phyloP scores from a whole-genome alignment of 2,888 invertebrate species.

The Pemphredon lugubris region DNA sequence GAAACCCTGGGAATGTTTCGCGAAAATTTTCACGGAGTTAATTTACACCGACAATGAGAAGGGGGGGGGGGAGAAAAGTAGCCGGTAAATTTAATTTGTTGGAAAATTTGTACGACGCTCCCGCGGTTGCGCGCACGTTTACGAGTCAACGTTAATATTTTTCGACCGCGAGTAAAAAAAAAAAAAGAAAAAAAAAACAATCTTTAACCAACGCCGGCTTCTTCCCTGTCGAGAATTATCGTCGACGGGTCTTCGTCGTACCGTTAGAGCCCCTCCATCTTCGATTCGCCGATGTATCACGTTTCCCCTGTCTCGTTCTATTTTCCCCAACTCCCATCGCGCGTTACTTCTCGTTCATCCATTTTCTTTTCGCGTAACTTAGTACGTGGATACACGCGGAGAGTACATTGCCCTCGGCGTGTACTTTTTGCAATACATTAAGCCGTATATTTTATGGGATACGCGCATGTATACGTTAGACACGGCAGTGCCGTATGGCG shows the following conservation, averaged over 20 bases:
- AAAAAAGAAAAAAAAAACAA: no score
- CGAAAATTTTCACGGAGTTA: slow-evolving; percentile 53
- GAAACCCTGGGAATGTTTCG: slow-evolving; percentile 18
- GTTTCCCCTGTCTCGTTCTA: not conserved
- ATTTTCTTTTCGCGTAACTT: slow-evolving; percentile 57
- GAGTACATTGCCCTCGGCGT: slow-evolving; percentile 57
- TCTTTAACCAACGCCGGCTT: no score
- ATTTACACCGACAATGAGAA: slow-evolving; percentile 35
- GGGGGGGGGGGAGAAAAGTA: no score
- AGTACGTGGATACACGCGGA: slow-evolving; percentile 42
- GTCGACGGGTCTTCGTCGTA: no score
- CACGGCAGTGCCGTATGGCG: slow-evolving; percentile 37
- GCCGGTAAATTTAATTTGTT: slow-evolving; percentile 52
- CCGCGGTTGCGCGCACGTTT: not conserved
- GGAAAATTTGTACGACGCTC: slow-evolving; percentile 47
- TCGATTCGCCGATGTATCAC: slow-evolving; percentile 12
- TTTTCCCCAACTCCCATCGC: slow-evolving; percentile 7
- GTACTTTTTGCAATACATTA: slow-evolving; percentile 72
- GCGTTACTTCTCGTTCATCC: slow-evolving; percentile 49
- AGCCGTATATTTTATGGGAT: slow-evolving; percentile 71
- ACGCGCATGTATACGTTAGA: no score
- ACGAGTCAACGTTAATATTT: slow-evolving; percentile 47
- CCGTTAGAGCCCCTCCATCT: slow-evolving; percentile 9
- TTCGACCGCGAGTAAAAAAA: no score
- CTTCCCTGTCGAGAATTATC: no score